These are phyloP conservation scores for Diogma glabrata DNA, from an alignment of 2,888 invertebrate species.

Conservation along the genomic window DNA sequence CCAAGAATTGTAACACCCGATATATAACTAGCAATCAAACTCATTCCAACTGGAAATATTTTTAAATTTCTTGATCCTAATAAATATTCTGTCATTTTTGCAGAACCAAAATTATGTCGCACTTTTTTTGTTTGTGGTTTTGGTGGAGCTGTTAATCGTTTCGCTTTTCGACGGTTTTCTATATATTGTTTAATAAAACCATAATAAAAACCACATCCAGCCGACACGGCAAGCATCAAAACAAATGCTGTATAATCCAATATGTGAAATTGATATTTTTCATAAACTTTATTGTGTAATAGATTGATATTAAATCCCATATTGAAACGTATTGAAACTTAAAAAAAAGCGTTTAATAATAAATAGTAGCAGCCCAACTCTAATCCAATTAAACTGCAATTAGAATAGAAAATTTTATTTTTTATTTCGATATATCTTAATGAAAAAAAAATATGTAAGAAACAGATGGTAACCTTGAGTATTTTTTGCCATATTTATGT, in stretches of 20 bases:
- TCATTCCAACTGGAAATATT: slow-evolving; percentile 75
- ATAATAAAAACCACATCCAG: slow-evolving; percentile 62
- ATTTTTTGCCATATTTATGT: no score
- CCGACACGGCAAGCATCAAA: slow-evolving; percentile 56
- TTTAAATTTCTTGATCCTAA: slow-evolving; percentile 63
- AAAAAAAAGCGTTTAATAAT: no score
- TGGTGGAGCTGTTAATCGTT: not conserved
- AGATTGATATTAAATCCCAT: no score
- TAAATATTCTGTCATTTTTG: slow-evolving; percentile 57
- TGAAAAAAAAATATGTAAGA: no score
- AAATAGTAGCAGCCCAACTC: no score
- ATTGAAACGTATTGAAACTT: no score
- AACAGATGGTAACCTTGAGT: no score
- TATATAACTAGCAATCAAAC: slow-evolving; percentile 76
- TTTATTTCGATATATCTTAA: no score
- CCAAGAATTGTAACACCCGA: slow-evolving; percentile 82
- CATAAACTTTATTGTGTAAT: no score
- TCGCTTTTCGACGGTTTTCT: no score
- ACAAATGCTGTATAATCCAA: slow-evolving; percentile 61
- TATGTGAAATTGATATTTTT: slow-evolving; percentile 29
- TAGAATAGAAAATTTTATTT: no score
- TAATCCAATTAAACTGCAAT: no score
- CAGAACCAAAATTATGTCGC: slow-evolving; percentile 33
- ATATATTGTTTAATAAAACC: slow-evolving; percentile 25
- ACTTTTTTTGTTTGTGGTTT: not conserved